Conservation (phyloP, 2,888 invertebrate genomes). For the Phyllotreta cruciferae region DNA sequence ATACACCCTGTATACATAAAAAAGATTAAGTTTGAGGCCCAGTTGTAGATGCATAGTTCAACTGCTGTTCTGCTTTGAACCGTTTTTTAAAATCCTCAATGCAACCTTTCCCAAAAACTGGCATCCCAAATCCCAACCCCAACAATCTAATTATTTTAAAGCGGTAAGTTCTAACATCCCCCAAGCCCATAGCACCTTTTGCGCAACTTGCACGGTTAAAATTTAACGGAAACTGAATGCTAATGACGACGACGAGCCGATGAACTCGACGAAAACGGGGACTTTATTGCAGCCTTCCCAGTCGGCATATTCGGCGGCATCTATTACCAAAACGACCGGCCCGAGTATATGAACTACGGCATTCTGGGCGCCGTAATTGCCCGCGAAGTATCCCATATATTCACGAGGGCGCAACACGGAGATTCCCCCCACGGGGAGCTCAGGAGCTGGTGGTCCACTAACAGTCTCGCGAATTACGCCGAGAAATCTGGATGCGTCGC, state of each 20-base stretch:
- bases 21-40: too few species aligned
- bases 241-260: background rate
- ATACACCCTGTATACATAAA: too few species aligned
- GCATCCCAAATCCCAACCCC: too few species aligned
- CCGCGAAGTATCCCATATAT: constrained; percentile 55
- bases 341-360: constrained; percentile 58
- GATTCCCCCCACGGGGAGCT: constrained; percentile 80
- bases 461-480: constrained; percentile 80
- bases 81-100: too few species aligned
- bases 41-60: too few species aligned
- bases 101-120: too few species aligned
- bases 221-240: too few species aligned
- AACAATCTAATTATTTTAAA: too few species aligned
- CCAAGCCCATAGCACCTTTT: too few species aligned
- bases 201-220: too few species aligned
- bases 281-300: constrained; percentile 51
- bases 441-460: constrained; percentile 88
- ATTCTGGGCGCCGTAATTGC: constrained; percentile 54
- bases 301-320: constrained; percentile 54
- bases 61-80: too few species aligned
- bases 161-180: too few species aligned
- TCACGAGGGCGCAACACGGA: constrained; percentile 75
- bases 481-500: constrained; percentile 87
- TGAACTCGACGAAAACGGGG: constrained; percentile 3
- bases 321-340: constrained; percentile 53